Percentiles rank a stretch among this genome's conserved stretches.
Evolutionary conservation across 1,140 invertebrate genomes (phyloP).

Genomic region (Cydia amplana): DNA sequence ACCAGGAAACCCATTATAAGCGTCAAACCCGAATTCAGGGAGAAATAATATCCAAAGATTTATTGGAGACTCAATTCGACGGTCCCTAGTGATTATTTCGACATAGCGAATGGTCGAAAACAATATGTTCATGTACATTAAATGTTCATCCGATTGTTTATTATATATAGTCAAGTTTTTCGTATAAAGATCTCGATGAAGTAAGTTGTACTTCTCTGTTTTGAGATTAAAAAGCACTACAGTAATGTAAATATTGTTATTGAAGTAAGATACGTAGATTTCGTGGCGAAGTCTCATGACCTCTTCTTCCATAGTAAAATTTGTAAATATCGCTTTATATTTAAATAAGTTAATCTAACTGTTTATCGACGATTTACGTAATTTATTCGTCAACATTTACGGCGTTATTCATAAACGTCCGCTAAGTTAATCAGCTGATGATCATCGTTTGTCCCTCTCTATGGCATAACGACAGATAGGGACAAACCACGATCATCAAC

Average conservation of each 20-base stretch:
- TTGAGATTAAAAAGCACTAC: constrained; percentile 58
- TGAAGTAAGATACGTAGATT: constrained; percentile 62
- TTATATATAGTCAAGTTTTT: constrained; percentile 52
- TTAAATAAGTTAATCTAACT: constrained; percentile 61
- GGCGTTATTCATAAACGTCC: too few relatives aligned
- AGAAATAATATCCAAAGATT: constrained; percentile 65
- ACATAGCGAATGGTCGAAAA: constrained; percentile 22
- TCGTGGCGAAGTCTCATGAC: constrained; percentile 61
- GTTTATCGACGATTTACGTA: constrained; percentile 72
- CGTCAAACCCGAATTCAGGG: constrained; percentile 78
- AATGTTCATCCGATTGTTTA: constrained; percentile 59
- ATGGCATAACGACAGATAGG: too few relatives aligned
- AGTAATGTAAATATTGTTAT: constrained; percentile 75
- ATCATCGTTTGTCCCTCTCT: too few relatives aligned
- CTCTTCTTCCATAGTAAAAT: constrained; percentile 79
- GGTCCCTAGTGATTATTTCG: constrained; percentile 18
- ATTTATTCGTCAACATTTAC: constrained; percentile 76
- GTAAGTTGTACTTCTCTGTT: constrained; percentile 54
- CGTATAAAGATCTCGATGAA: constrained; percentile 68
- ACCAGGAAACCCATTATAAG: constrained; percentile 77
- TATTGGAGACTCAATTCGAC: constrained; percentile 32
- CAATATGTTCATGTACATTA: constrained; percentile 37
- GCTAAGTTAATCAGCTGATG: too few relatives aligned
- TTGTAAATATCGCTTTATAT: constrained; percentile 76
- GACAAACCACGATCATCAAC: too few relatives aligned